Evolutionary conservation across 2,113 vertebrate species (phyloP), one percentile per base, ranked within the genome.

Genomic region (Sakesphorus luctuosus): DNA sequence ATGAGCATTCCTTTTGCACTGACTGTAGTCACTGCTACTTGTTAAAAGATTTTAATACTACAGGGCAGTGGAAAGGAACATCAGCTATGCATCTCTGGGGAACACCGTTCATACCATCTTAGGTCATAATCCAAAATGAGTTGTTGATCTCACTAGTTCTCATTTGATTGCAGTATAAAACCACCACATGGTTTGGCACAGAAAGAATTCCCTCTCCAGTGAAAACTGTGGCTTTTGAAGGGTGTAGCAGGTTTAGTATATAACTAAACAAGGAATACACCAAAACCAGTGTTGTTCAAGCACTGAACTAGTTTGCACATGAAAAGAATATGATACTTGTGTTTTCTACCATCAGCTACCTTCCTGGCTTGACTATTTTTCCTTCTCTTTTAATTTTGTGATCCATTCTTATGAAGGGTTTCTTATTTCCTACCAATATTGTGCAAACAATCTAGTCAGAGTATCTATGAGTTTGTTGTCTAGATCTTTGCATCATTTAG

Each of bases 371-470:
- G 40, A 62, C 72, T 84, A 40, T 63, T 88, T 85, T 84, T 35
- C 40, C 31, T 94, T 80, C 29, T 66, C 36, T 62, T 90, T 82
- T 91, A 59, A 84, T 84, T 72, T 58, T 44, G 23, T 78, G 35
- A 87, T 78, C 12, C 7, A 75, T 69, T 66, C 35, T 93, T 90
- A 86, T 84, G 72, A 96, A 96, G 40, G n/a, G 71, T 80, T 94
- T 91, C 52, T 29, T 69, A 47, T 85, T 96, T 92, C 92, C 62
- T 59, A 36, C 29, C 26, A 93, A 12, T 89, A 71, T 68, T 96
- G 78, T 96, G 85, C 86, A 97, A 97, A 94, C 73, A 90, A 71
- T 91, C 49, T 93, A 66, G 87, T 87, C 65, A 76, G 75, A 89
- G 9, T 93, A 93, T 97, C 95, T 96, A 62, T 90, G 68, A 76